phyloP scores from a whole-genome alignment of 2,888 invertebrate genomes.

The Pyrocoelia pectoralis region DNA sequence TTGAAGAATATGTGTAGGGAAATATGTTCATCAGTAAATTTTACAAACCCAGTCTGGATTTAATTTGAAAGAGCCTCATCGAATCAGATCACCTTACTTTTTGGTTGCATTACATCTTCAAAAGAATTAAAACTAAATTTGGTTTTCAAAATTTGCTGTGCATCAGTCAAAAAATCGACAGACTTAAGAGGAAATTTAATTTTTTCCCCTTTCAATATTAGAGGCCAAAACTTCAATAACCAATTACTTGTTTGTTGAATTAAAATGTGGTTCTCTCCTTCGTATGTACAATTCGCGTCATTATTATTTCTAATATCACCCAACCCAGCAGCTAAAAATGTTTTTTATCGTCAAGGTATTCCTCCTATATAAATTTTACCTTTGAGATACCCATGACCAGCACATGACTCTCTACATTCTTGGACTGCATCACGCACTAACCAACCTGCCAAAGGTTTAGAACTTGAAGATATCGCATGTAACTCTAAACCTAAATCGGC shows the following conservation, averaged over 20 bases:
- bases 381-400: slow-evolving; percentile 92
- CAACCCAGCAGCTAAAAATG: slow-evolving; percentile 70
- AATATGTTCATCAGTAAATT: no score
- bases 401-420: slow-evolving; percentile 93
- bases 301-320: slow-evolving; percentile 80
- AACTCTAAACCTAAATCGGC: slow-evolving; percentile 64
- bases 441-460: slow-evolving; percentile 87
- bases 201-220: slow-evolving; percentile 52
- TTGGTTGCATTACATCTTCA: slow-evolving; percentile 61
- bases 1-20: no score
- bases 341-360: no score
- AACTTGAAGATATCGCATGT: slow-evolving; percentile 79
- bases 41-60: no score
- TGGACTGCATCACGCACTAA: slow-evolving; percentile 86
- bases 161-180: slow-evolving; percentile 69
- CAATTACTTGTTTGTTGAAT: slow-evolving; percentile 85
- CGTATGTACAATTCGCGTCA: slow-evolving; percentile 89
- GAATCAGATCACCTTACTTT: slow-evolving; percentile 64
- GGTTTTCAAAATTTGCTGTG: slow-evolving; percentile 63
- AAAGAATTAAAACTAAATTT: slow-evolving; percentile 62
- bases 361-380: slow-evolving; percentile 63
- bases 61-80: no score
- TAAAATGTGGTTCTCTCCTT: slow-evolving; percentile 90
- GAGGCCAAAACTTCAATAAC: slow-evolving; percentile 71
- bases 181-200: slow-evolving; percentile 71